A percentile compares a stretch with the other conserved stretches of the same genome.
phyloP scores from a whole-genome alignment of 2,797 vertebrate genomes.

The Rhinatrema bivittatum region DNA sequence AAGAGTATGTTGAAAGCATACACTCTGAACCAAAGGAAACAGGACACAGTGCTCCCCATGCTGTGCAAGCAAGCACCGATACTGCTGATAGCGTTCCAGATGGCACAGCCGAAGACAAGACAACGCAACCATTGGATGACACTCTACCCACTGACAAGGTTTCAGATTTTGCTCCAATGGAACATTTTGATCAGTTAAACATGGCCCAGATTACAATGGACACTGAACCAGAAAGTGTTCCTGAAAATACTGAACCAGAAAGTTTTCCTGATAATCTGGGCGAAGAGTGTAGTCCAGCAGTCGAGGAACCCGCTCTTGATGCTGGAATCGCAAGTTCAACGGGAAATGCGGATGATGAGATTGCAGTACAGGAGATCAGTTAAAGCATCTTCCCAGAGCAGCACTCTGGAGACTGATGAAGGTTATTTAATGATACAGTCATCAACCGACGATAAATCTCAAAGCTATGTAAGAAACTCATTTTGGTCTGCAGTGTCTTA shows the following conservation, averaged over 20 bases:
- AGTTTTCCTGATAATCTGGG: rapidly evolving
- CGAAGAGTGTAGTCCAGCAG: slow-evolving; percentile 5
- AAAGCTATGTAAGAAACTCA: not conserved
- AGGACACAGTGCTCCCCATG: not conserved
- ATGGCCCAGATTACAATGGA: rapidly evolving
- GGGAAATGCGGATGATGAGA: not conserved
- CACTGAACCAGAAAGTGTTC: not conserved
- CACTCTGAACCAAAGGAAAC: not conserved
- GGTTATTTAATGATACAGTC: not conserved
- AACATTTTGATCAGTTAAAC: not conserved
- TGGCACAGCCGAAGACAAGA: not conserved
- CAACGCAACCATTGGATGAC: not conserved
- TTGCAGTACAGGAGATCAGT: not conserved
- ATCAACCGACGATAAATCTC: not conserved
- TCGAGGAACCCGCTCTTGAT: not conserved
- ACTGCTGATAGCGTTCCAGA: not conserved
- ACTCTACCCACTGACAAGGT: not conserved
- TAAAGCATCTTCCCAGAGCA: slow-evolving; percentile 5
- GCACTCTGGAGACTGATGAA: slow-evolving; percentile 24
- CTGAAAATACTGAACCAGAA: not conserved
- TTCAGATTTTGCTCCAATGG: not conserved
- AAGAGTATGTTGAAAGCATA: not conserved
- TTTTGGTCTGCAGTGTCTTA: not conserved
- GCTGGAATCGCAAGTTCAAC: rapidly evolving
- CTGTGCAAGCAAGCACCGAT: rapidly evolving